A percentile compares a stretch with the other conserved stretches of the same genome.
Evolutionary conservation across 2,113 vertebrate species (phyloP).

Genomic region (Hemiprocne comata): DNA sequence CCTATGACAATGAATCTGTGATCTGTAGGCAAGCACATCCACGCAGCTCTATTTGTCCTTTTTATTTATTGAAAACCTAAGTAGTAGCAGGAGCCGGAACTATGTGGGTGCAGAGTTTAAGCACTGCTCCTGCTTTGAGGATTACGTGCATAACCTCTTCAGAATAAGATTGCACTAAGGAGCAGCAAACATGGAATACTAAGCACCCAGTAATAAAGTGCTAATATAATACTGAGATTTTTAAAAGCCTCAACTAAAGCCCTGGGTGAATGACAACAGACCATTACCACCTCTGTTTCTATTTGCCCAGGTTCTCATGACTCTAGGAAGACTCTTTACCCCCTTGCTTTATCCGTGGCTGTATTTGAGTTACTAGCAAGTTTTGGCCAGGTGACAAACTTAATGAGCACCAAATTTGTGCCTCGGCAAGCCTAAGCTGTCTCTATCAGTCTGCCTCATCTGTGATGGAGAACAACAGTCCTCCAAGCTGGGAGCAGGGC

Average conservation of each 20-base stretch:
- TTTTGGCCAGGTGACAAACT: not conserved
- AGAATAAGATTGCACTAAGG: not conserved
- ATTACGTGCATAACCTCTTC: not conserved
- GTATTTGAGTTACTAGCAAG: not conserved
- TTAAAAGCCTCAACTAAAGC: not conserved
- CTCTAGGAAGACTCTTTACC: not conserved
- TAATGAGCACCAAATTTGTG: not conserved
- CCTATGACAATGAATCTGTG: not conserved
- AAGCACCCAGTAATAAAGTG: not conserved
- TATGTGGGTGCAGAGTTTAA: not conserved
- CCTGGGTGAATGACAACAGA: not conserved
- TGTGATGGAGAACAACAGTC: not conserved
- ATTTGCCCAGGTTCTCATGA: not conserved
- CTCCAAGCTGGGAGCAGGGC: not conserved
- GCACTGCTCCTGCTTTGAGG: not conserved
- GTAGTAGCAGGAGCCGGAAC: not conserved
- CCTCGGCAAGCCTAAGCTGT: not conserved
- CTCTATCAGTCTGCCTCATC: not conserved
- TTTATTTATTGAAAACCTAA: not conserved
- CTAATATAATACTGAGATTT: not conserved
- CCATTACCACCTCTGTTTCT: not conserved
- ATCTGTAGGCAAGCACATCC: not conserved
- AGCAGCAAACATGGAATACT: not conserved
- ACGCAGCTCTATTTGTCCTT: not conserved
- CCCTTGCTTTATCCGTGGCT: not conserved